Evolutionary conservation across 2,797 vertebrate genomes (phyloP).

Genomic region (Sciurus vulgaris): DNA sequence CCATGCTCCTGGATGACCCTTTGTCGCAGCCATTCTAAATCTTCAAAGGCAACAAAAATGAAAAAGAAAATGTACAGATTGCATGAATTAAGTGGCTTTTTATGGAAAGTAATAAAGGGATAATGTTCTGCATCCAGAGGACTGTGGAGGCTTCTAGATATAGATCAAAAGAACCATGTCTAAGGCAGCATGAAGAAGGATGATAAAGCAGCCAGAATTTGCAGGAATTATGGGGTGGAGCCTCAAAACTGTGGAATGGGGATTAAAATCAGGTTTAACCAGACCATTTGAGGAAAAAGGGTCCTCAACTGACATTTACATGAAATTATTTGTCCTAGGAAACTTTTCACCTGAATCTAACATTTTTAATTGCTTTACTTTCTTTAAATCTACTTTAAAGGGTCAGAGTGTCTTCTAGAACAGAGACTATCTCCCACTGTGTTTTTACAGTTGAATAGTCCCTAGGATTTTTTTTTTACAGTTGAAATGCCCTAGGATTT

Average conservation of each 20-base stretch:
- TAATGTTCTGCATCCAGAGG: constrained; percentile 1
- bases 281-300: not conserved
- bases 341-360: constrained; percentile 18
- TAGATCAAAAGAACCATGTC: not conserved
- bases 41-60: not conserved
- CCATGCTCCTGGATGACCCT: not conserved
- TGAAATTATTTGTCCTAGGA: constrained; percentile 26
- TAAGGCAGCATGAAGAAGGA: not conserved
- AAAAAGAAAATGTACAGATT: not conserved
- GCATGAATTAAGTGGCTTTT: not conserved
- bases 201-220: constrained; percentile 21
- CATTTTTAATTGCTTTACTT: constrained; percentile 30
- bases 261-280: constrained; percentile 48
- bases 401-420: not conserved
- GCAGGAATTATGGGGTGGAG: not conserved
- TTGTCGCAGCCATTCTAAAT: not conserved
- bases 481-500: not conserved
- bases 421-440: not conserved
- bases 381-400: constrained; percentile 51
- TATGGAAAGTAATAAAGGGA: not conserved
- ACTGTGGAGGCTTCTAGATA: not conserved
- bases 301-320: constrained; percentile 33
- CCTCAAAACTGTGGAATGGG: not conserved
- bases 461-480: not conserved
- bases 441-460: not conserved